Evolutionary conservation across 2,113 vertebrate species (phyloP), one percentile per base, ranked within the genome.

Genomic region (Cyphomyrus discorhynchus): DNA sequence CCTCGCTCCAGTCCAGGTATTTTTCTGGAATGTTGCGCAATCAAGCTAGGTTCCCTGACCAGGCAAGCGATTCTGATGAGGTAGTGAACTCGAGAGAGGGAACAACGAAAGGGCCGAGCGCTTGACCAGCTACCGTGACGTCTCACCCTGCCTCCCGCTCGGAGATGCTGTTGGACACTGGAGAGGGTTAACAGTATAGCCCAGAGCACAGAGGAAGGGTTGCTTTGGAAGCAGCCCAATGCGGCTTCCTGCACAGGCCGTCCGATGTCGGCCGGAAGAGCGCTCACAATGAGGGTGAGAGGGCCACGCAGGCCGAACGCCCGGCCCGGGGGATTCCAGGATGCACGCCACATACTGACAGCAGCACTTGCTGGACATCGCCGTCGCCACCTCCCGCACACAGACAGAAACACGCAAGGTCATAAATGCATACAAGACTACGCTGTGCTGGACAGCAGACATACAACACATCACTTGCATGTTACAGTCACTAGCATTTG

Each of bases 281-380:
- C 3, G 9, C 52, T 66, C 15, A 88, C 87, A 88, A 88, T 88
- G 87, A 88, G 53, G 87, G 87, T 66, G 87, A 88, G 87, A 88
- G 87, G 52, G 66, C 56, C 87, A n/a, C 35, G 9, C 87, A 88
- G 21, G 56, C 21, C 21, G 87, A 19, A 42, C 56, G 21, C 21
- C 52, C 45, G 53, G 24, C 87, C 53, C 35, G 11, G 21, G 35
- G 56, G 17, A 88, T 27, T 35, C 87, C 62, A 56, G 87, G 87
- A 58, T 50, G 49, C 87, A 53, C n/a, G 47, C 85, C 47, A 53
- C 87, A 53, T 35, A 87, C 13, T 35, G 15, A n/a, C 85, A 87
- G 50, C 85, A 39, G 85, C 49, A 6, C 50, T 87, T 10, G 10
- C 85, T 31, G 85, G 17, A 87, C 85, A 56, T 39, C 2, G 42